Base-by-base conservation (phyloP, 35 echinoderm and acorn worm genomes). In the Ptychodera flava region DNA sequence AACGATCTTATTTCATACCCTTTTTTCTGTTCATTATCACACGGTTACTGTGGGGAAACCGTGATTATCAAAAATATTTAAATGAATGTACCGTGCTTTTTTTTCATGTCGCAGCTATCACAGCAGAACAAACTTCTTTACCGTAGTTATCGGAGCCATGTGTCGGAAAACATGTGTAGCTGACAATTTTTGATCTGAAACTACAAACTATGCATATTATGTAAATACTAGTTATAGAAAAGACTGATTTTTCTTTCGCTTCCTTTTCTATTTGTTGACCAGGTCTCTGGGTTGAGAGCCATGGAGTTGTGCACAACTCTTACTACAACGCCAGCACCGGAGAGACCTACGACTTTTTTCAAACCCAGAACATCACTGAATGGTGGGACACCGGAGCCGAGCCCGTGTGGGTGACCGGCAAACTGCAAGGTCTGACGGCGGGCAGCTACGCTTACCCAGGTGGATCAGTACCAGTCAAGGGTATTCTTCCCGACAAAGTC, bases 311-410 rank as follows among this genome's bases (percentile, higher is more conserved):
- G 1, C 95, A 98, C 79, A 98, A 98, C 82, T 76, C 93, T 1
- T 90, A 88, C 34, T 98, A 90, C 80, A 82, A 98, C 37, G 84
- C 95, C 0, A 90, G 79, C 0, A 94, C 88, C 36, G 64, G 86
- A 32, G 89, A 92, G 1, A 90, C 95, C 0, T 31, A 33, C 30
- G 81, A 22, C 30, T 98, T 91, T 79, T 38, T 79, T 0, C 82
- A 84, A 31, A 92, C 92, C 0, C 85, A 94, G 0, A 90, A 94
- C 29, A 89, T 90, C 16, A 89, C 90, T 28, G 90, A 92, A 78
- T 98, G 95, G 95, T 98, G 93, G 78, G 80, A 98, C 77, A 90
- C 90, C 1, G 95, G 92, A 28, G 95, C 88, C 28, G 95, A 98
- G 83, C 95, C 95, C 0, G 80, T 94, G 16, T 94, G 92, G 95